Evolutionary conservation across 1,140 invertebrate species (phyloP).

Genomic region (Formica selysi): DNA sequence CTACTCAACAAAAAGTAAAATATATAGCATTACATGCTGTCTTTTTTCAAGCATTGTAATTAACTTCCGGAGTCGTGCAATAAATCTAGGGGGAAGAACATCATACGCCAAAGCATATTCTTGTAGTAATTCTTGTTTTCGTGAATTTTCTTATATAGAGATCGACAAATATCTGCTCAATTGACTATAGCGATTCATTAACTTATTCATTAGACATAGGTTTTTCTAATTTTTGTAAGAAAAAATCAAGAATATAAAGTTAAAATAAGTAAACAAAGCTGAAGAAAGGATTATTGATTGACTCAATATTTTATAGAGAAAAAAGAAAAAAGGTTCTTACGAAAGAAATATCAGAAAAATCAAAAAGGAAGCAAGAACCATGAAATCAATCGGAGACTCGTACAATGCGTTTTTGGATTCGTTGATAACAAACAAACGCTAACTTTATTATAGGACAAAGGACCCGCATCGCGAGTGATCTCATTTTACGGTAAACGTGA

Average conservation of each 20-base stretch:
- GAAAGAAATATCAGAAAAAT: not conserved
- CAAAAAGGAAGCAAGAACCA: not conserved
- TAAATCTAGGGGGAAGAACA: slow-evolving; percentile 15
- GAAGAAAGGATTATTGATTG: not conserved
- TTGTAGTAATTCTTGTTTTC: slow-evolving; percentile 16
- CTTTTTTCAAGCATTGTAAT: slow-evolving; percentile 40
- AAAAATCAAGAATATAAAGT: not conserved
- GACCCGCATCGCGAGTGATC: slow-evolving; percentile 42
- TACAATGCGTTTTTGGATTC: slow-evolving; percentile 35
- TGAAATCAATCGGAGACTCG: not conserved
- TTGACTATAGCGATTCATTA: not conserved
- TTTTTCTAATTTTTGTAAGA: not conserved
- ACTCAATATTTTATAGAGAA: not conserved
- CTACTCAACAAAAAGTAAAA: slow-evolving; percentile 33
- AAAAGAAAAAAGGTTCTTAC: not conserved
- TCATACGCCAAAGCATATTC: not conserved
- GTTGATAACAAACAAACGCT: slow-evolving; percentile 30
- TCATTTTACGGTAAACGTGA: slow-evolving; percentile 46
- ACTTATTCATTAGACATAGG: not conserved
- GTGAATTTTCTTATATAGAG: not conserved
- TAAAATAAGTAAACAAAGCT: not conserved
- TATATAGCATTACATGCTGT: not conserved
- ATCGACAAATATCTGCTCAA: not conserved
- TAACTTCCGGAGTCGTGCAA: slow-evolving; percentile 28
- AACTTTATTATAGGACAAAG: slow-evolving; percentile 57